Evolutionary conservation across 2,797 vertebrate genomes (phyloP).

Genomic region (Pachyuromys duprasi): DNA sequence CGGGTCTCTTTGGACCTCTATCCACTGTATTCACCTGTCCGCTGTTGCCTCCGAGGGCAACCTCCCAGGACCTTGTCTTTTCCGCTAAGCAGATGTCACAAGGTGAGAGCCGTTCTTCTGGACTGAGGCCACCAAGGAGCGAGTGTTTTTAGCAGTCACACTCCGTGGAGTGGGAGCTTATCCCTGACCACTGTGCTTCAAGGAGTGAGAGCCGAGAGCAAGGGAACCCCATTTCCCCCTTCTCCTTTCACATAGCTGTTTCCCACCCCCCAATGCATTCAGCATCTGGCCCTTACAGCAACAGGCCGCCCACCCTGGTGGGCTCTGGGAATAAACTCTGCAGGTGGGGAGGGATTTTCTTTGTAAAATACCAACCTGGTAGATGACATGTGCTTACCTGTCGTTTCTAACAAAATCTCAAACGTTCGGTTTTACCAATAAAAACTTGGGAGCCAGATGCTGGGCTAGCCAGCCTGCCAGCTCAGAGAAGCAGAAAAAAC

Average conservation of each 20-base stretch:
- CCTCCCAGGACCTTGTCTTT: not conserved
- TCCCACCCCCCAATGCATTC: too few relatives aligned
- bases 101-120: not conserved
- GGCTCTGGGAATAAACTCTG: not conserved
- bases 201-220: conserved; percentile 22
- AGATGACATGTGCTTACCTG: not conserved
- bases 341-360: not conserved
- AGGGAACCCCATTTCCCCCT: too few relatives aligned
- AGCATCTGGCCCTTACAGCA: too few relatives aligned
- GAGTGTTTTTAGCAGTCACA: conserved; percentile 40
- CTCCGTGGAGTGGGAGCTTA: not conserved
- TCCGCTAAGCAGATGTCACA: not conserved
- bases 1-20: not conserved
- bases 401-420: not conserved
- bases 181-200: conserved; percentile 2
- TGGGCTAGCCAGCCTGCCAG: too few relatives aligned
- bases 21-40: not conserved
- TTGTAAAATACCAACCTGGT: not conserved
- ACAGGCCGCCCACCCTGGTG: not conserved
- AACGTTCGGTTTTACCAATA: too few relatives aligned
- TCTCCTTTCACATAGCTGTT: not conserved
- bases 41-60: not conserved
- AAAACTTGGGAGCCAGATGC: too few relatives aligned
- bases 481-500: too few relatives aligned
- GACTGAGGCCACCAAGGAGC: conserved; percentile 7